A percentile compares a stretch with the other conserved stretches of the same genome.
Conservation (phyloP, 2,113 vertebrate species). For the Phalacrocorax carbo region DNA sequence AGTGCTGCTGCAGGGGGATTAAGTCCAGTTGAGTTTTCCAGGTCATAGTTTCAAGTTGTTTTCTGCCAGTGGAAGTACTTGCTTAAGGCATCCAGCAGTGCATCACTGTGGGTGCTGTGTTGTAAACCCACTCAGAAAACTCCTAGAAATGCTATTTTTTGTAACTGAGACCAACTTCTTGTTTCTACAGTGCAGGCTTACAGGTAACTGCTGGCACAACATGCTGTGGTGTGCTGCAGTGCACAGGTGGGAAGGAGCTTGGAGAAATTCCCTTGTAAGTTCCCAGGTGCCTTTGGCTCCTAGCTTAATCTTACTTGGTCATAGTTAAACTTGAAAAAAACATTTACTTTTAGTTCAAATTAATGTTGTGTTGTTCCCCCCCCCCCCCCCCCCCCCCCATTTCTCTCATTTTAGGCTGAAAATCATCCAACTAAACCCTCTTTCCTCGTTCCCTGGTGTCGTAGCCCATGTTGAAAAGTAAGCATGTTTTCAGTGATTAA, state of each 20-base stretch:
- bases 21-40: neutral
- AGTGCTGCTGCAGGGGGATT: neutral
- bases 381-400: accelerated
- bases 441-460: neutral
- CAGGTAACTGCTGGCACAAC: neutral
- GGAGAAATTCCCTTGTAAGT: neutral
- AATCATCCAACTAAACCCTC: neutral
- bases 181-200: neutral
- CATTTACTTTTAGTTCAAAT: neutral
- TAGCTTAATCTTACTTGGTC: neutral
- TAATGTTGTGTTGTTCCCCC: neutral
- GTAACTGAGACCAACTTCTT: neutral
- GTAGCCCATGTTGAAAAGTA: neutral
- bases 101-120: accelerated
- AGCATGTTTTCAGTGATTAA: slow-evolving; percentile 6
- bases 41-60: neutral
- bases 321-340: neutral
- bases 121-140: neutral
- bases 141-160: neutral
- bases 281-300: neutral
- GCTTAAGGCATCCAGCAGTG: neutral
- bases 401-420: neutral
- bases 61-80: neutral
- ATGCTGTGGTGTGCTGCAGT: accelerated
- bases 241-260: neutral